phyloP scores from a whole-genome alignment of 2,113 vertebrate genomes.

The Jacana jacana region DNA sequence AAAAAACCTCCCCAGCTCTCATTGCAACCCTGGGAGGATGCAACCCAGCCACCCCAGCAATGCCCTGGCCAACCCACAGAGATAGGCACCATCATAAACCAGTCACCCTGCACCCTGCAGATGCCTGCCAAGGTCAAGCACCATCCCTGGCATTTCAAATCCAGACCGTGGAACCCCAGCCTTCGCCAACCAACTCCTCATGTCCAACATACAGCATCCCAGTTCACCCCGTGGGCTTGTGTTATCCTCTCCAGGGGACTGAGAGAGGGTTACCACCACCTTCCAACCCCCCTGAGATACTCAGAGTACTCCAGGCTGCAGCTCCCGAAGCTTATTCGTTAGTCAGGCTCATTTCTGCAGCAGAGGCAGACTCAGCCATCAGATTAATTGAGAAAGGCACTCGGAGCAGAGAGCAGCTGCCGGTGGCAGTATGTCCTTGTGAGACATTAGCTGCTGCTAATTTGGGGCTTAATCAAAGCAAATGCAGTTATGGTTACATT shows the following conservation, averaged over 20 bases:
- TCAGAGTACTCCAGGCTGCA: neutral
- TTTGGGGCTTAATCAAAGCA: constrained; percentile 47
- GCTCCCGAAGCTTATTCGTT: neutral
- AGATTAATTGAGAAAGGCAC: constrained; percentile 14
- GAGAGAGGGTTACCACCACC: neutral
- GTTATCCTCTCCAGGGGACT: neutral
- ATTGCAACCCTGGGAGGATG: rapidly evolving
- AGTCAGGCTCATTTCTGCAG: neutral
- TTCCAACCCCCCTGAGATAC: neutral
- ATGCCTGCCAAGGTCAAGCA: rapidly evolving
- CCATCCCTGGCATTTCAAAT: neutral
- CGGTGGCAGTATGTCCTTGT: constrained; percentile 1
- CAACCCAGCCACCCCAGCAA: neutral
- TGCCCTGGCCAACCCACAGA: neutral
- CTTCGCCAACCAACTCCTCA: neutral
- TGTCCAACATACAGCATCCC: neutral
- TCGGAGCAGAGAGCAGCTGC: constrained; percentile 44
- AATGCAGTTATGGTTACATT: neutral
- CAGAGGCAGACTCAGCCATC: neutral
- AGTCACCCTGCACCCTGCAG: neutral
- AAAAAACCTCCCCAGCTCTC: neutral
- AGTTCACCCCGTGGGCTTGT: neutral
- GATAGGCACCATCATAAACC: neutral
- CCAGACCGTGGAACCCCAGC: neutral
- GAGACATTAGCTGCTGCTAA: constrained; percentile 44